Conservation (phyloP, 2,113 vertebrate species). For the Aspiorhynchus laticeps region DNA sequence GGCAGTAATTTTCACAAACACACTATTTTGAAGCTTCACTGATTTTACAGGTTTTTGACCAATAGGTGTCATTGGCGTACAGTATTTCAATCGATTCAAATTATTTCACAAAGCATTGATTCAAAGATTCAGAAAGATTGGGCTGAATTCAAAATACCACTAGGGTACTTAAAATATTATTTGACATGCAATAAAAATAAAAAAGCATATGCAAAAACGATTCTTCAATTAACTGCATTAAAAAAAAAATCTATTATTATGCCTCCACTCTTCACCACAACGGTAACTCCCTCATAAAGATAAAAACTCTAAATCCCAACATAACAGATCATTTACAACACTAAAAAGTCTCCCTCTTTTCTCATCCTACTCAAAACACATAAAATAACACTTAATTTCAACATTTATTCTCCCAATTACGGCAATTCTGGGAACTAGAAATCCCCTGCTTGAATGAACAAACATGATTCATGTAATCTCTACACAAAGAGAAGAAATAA, state of each 20-base stretch:
- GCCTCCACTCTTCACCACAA: not conserved
- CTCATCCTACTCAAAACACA: not conserved
- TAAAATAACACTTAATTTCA: conserved; percentile 17
- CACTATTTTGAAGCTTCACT: not conserved
- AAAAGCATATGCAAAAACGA: not conserved
- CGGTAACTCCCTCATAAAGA: not conserved
- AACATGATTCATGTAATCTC: not conserved
- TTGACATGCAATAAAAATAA: not conserved
- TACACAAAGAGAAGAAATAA: not conserved
- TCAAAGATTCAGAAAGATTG: too few relatives aligned
- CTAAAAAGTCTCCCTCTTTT: not conserved
- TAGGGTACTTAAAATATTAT: not conserved
- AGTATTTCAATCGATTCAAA: not conserved
- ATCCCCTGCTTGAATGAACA: not conserved
- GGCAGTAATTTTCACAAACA: not conserved
- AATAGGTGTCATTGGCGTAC: too few relatives aligned
- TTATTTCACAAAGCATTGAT: not conserved
- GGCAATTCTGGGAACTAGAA: not conserved
- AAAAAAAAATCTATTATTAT: not conserved
- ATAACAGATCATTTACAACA: not conserved
- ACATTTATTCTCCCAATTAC: not conserved
- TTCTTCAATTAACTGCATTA: not conserved
- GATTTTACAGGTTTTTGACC: too few relatives aligned
- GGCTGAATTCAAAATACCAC: too few relatives aligned
- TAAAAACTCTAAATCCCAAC: not conserved